Evolutionary conservation across 2,797 vertebrate genomes (phyloP), one percentile per base, ranked within the genome.

Genomic region (Allenopithecus nigroviridis): DNA sequence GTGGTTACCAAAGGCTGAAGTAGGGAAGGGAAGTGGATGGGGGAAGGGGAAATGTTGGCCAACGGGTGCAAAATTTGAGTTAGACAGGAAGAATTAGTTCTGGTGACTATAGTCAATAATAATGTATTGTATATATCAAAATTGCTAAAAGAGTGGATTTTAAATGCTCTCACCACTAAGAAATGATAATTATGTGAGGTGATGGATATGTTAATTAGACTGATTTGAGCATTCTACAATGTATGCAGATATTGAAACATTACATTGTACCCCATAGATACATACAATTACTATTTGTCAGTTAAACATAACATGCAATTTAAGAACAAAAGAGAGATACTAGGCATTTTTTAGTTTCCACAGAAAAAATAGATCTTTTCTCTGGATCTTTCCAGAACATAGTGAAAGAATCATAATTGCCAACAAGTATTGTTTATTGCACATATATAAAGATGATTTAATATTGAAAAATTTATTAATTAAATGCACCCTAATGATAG

Each of bases 381-480:
- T 74, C 46, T 12, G 64, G 28, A 93, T 74, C 79, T 57, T 46
- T 80, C 61, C 17, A 90, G 59, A 95, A 19, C 33, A 36, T 36
- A 93, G 39, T n/a, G 79, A 84, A 88, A 91, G 26, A 26, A 79
- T 59, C 53, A 87, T 81, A 26, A 78, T 84, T 83, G 33, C 9
- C 89, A 48, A 5, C 36, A 84, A 83, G 19, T 76, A 68, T 83
- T 92, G 19, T 70, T 87, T 94, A 79, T 86, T 39, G 13, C 50
- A 24, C 48, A 12, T 57, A 46, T 33, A 28, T 46, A 68, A 92
- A 85, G 12, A 85, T 87, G 41, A 87, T 72, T 88, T 53, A 55
- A 96, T 88, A 84, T 41, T 55, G 28, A 46, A 92, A 95, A 93
- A 70, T 26, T 21, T 81, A 88, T 93, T 88, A 83, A 87, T 95